Evolutionary conservation across 2,888 invertebrate genomes (phyloP).

Genomic region (Torymus texanus): DNA sequence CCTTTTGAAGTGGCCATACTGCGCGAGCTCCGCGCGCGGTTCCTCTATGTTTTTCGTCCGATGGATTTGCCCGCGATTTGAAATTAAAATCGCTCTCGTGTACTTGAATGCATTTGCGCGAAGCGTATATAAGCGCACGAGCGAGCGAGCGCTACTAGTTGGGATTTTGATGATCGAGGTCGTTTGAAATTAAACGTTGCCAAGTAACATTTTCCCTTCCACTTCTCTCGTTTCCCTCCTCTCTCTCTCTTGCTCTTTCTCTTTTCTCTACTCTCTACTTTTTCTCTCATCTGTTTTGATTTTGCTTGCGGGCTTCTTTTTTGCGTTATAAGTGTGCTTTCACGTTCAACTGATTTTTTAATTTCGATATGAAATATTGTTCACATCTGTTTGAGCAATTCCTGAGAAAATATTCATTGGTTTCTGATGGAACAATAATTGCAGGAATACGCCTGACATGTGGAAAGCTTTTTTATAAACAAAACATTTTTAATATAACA

Average conservation of each 20-base stretch:
- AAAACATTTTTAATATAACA: too few species aligned
- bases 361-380: slow-evolving; percentile 14
- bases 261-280: background rate
- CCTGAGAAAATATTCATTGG: too few species aligned
- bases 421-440: too few species aligned
- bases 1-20: slow-evolving; percentile 43
- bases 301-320: background rate
- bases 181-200: slow-evolving; percentile 30
- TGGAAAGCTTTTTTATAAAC: too few species aligned
- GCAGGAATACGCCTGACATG: too few species aligned
- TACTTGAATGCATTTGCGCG: slow-evolving; percentile 8
- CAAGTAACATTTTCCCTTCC: slow-evolving; percentile 17
- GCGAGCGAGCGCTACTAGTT: background rate
- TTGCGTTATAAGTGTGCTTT: background rate
- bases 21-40: background rate
- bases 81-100: slow-evolving; percentile 42
- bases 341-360: background rate
- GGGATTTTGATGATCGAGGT: slow-evolving; percentile 36
- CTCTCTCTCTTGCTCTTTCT: background rate
- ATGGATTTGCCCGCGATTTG: slow-evolving; percentile 36
- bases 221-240: background rate
- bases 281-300: background rate
- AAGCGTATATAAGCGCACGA: too few species aligned
- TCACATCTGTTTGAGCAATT: too few species aligned
- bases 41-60: background rate